phyloP scores from a whole-genome alignment of 2,888 invertebrate species.

The Chrysolina haemoptera region DNA sequence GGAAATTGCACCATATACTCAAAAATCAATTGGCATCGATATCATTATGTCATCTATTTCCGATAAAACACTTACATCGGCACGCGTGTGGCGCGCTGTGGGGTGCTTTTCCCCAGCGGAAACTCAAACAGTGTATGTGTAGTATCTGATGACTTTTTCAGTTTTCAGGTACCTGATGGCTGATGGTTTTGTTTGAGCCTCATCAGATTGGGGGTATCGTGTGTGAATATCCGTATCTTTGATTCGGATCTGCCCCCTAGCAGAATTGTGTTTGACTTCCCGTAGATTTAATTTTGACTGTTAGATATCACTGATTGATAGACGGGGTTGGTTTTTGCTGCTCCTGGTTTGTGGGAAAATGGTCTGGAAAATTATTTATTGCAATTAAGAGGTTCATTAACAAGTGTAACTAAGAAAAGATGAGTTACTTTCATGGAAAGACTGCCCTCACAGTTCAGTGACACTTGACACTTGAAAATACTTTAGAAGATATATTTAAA shows the following conservation, averaged over 20 bases:
- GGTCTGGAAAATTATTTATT: too few relatives aligned
- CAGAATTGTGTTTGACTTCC: conserved; percentile 22
- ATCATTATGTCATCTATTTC: conserved; percentile 57
- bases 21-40: conserved; percentile 50
- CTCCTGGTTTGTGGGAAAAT: neutral
- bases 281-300: conserved; percentile 15
- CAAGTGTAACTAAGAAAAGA: too few relatives aligned
- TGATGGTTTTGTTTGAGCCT: conserved; percentile 33
- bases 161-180: conserved; percentile 38
- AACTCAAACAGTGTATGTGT: conserved; percentile 49
- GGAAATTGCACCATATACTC: conserved; percentile 47
- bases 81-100: conserved; percentile 52
- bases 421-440: too few relatives aligned
- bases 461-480: too few relatives aligned
- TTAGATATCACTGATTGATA: conserved; percentile 10
- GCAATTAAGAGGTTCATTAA: too few relatives aligned
- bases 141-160: conserved; percentile 52
- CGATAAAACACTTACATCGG: conserved; percentile 61
- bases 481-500: too few relatives aligned
- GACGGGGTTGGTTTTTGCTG: neutral
- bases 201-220: conserved; percentile 38
- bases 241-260: conserved; percentile 35
- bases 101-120: conserved; percentile 45
- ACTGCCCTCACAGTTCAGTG: too few relatives aligned
- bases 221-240: conserved; percentile 47